phyloP scores from a whole-genome alignment of 2,888 invertebrate species.

The Hetaerina titia region DNA sequence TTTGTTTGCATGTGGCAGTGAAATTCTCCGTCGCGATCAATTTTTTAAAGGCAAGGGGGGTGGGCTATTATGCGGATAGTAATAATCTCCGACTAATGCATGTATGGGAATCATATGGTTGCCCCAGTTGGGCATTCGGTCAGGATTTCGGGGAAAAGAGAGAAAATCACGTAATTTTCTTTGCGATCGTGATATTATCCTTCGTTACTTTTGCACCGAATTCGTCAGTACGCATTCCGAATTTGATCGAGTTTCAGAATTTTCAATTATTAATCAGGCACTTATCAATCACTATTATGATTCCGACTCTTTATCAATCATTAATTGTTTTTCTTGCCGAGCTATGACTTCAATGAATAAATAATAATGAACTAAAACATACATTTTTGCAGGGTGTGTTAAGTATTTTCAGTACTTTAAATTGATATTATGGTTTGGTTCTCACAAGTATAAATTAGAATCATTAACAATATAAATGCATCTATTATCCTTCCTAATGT shows the following conservation, averaged over 20 bases:
- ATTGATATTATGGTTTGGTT: too few relatives aligned
- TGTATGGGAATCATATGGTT: neutral
- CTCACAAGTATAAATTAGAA: too few relatives aligned
- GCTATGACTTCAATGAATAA: too few relatives aligned
- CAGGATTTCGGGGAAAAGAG: neutral
- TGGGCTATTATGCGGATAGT: neutral
- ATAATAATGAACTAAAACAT: too few relatives aligned
- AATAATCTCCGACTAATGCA: conserved; percentile 9
- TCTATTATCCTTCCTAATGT: too few relatives aligned
- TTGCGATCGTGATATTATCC: neutral
- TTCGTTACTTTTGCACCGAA: neutral
- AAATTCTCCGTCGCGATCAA: neutral
- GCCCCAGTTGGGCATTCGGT: neutral
- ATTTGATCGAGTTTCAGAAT: neutral
- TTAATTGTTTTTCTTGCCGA: neutral
- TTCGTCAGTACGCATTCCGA: neutral
- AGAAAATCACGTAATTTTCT: neutral
- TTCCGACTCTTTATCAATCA: neutral
- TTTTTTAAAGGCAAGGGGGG: neutral
- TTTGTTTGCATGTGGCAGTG: neutral
- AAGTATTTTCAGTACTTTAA: too few relatives aligned
- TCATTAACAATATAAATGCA: too few relatives aligned
- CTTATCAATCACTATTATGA: neutral
- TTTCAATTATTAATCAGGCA: neutral
- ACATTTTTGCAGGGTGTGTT: too few relatives aligned